Conservation (phyloP, 2,888 invertebrate genomes). For the Esperia sulphurella region DNA sequence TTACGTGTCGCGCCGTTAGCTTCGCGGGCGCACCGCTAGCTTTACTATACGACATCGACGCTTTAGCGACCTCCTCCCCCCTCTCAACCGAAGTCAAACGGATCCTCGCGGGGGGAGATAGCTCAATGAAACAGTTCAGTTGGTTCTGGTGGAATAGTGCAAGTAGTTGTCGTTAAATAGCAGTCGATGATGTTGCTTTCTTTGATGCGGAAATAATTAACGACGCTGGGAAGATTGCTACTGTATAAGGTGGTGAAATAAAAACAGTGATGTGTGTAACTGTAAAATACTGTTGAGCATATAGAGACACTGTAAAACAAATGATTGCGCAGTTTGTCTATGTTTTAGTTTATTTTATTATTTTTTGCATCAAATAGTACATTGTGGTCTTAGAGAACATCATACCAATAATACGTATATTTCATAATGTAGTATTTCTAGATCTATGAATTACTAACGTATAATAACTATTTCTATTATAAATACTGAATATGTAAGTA, state of each 20-base stretch:
- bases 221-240: constrained; percentile 6
- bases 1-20: constrained; percentile 48
- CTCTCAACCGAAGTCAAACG: constrained; percentile 6
- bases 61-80: neutral
- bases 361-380: too few relatives aligned
- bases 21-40: constrained; percentile 25
- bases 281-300: neutral
- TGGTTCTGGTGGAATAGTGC: constrained; percentile 9
- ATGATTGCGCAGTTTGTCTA: neutral
- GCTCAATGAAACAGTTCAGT: neutral
- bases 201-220: constrained; percentile 15
- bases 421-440: too few relatives aligned
- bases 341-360: too few relatives aligned
- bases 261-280: constrained; percentile 9
- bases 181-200: constrained; percentile 14
- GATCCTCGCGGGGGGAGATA: constrained; percentile 1
- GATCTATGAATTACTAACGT: too few relatives aligned
- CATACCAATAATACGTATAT: too few relatives aligned
- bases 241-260: constrained; percentile 3
- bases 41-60: neutral
- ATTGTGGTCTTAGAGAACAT: too few relatives aligned
- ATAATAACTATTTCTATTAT: too few relatives aligned
- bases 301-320: neutral
- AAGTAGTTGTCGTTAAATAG: constrained; percentile 14
- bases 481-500: too few relatives aligned